Evolutionary conservation across 1,140 invertebrate species (phyloP).

Genomic region (Cotesia typhae): DNA sequence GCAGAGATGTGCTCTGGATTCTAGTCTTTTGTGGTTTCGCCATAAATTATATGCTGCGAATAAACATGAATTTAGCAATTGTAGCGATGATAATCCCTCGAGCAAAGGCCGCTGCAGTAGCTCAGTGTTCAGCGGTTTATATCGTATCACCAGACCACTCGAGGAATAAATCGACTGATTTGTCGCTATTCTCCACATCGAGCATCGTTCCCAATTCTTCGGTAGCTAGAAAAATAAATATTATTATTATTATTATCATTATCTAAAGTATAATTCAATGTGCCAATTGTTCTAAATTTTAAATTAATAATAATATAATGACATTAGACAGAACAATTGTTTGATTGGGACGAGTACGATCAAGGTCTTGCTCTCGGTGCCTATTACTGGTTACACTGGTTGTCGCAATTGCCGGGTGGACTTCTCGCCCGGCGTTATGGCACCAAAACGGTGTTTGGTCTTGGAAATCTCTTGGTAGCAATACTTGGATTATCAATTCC

Average conservation of each 20-base stretch:
- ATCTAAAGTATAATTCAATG: constrained; percentile 14
- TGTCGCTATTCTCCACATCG: background rate
- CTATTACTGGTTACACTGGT: constrained; percentile 80
- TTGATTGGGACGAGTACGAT: constrained; percentile 74
- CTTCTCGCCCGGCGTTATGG: constrained; percentile 75
- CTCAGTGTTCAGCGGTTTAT: constrained; percentile 6
- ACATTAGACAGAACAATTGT: constrained; percentile 58
- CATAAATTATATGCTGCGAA: constrained; percentile 82
- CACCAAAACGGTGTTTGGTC: constrained; percentile 76
- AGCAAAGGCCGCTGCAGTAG: constrained; percentile 42
- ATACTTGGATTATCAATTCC: constrained; percentile 79
- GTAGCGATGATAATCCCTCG: constrained; percentile 78
- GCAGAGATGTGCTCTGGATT: constrained; percentile 70
- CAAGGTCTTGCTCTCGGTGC: constrained; percentile 76
- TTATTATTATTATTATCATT: too few relatives aligned
- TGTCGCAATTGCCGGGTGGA: constrained; percentile 79
- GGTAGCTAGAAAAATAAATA: background rate
- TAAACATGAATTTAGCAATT: constrained; percentile 87
- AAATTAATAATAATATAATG: constrained; percentile 19
- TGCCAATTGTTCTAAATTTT: constrained; percentile 15
- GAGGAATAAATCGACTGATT: background rate
- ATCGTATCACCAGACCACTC: background rate
- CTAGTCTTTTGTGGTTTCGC: constrained; percentile 78
- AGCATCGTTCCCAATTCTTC: background rate
- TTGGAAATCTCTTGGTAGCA: constrained; percentile 74